Conservation (phyloP, 1,140 invertebrate species). For the Eupeodes corollae region DNA sequence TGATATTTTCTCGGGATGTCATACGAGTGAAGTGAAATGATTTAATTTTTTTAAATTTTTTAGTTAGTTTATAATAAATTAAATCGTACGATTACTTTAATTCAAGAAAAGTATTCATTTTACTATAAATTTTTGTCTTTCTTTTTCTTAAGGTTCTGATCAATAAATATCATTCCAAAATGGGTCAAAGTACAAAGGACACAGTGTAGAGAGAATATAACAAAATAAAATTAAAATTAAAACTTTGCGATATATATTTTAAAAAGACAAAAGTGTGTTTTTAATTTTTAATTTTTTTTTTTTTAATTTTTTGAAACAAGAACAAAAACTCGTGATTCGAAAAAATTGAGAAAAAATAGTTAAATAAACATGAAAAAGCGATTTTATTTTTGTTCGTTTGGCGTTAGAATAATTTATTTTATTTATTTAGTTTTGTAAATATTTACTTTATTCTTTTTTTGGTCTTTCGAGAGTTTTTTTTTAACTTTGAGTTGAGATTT, state of each 20-base stretch:
- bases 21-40: background rate
- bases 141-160: conserved; percentile 26
- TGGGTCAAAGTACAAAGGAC: conserved; percentile 18
- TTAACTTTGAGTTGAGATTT: too few relatives aligned
- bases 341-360: conserved; percentile 2
- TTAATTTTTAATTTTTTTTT: conserved; percentile 1
- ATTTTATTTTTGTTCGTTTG: background rate
- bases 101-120: too few relatives aligned
- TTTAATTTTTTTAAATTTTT: conserved; percentile 4
- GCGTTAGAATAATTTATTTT: background rate
- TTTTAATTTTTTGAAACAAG: conserved; percentile 2
- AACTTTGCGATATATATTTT: conserved; percentile 12
- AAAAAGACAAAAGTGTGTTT: conserved; percentile 4
- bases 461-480: conserved; percentile 2
- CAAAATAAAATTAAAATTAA: background rate
- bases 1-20: conserved; percentile 16
- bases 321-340: conserved; percentile 1
- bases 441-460: background rate
- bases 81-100: conserved; percentile 1
- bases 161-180: conserved; percentile 37
- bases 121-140: conserved; percentile 7
- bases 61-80: background rate
- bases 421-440: conserved; percentile 3
- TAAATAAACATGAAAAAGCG: conserved; percentile 3
- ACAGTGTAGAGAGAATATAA: background rate